Base-by-base conservation (phyloP, 2,888 invertebrate genomes). In the Parnassius orleans region DNA sequence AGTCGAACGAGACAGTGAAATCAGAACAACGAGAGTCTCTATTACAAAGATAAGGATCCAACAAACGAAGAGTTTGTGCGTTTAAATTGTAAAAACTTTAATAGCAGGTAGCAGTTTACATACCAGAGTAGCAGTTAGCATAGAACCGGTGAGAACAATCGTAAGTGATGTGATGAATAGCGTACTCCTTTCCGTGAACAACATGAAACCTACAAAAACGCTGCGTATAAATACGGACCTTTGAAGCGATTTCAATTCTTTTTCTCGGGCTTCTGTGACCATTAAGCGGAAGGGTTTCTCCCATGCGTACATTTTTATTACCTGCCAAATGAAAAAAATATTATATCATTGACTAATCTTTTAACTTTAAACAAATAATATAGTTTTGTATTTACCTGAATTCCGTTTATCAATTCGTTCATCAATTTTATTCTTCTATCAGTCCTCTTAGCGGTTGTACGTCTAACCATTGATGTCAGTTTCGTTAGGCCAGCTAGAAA, bases 281-380 rank as follows among this genome's bases (percentile, higher is more conserved):
- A 96, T 87, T 19, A 93, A 83, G 57, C 95, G 94, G 80, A 98
- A 98, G 0, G 97, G 96, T 69, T 93, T 93, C 84, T 98, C 98
- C 96, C 98, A 98, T 2, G 97, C 95, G 80, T 98, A 98, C 98
- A 98, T 98, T 91, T 98, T 98, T 66, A 98, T 97, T 0, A 98
- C 96, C 88, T 95, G 14, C 10, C 9, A 9, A 48, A n/a, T 9
- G n/a, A 48, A 48, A n/a, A n/a, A 14, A 14, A 43, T 11, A 11
- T 43, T 43, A 24, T 5, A 33, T 33, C 33, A 33, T 33, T 33
- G 33, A 33, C 33, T 33, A 5, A 33, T 33, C 33, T 33, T 33
- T 33, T 33, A 24, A 0, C 24, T 10, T 10, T 43, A 43, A 11
- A 11, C 11, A 43, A 43, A 11, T 0, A 43, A 11, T 10, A 43